Evolutionary conservation across 2,888 invertebrate species (phyloP).

Genomic region (Xanthia togata): DNA sequence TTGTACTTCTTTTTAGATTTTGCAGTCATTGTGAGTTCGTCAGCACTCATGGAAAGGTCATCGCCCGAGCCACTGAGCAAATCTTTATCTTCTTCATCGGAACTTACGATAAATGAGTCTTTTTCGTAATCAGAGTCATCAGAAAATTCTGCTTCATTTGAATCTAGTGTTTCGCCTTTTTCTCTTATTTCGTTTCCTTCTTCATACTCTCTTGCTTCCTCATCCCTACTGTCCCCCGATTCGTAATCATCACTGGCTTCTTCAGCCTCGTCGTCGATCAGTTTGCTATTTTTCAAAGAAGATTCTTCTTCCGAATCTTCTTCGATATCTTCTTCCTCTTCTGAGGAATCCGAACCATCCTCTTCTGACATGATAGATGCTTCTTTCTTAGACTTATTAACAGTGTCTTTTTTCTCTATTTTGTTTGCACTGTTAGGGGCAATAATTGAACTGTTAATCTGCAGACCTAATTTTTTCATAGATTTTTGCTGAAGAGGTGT

Average conservation of each 20-base stretch:
- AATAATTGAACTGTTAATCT: slow-evolving; percentile 80
- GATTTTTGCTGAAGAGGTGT: slow-evolving; percentile 83
- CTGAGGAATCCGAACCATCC: slow-evolving; percentile 54
- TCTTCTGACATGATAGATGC: slow-evolving; percentile 44
- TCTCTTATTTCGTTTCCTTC: slow-evolving; percentile 87
- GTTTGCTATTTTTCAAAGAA: slow-evolving; percentile 67
- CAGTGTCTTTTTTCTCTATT: slow-evolving; percentile 51
- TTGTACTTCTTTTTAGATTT: slow-evolving; percentile 86
- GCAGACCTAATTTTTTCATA: slow-evolving; percentile 73
- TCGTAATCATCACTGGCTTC: slow-evolving; percentile 85
- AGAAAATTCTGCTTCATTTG: slow-evolving; percentile 82
- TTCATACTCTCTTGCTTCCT: slow-evolving; percentile 86
- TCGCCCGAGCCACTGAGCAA: slow-evolving; percentile 85
- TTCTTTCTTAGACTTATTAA: slow-evolving; percentile 57
- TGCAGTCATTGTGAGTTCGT: slow-evolving; percentile 83
- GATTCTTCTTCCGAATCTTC: slow-evolving; percentile 72
- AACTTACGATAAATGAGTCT: slow-evolving; percentile 90
- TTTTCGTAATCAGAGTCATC: slow-evolving; percentile 87
- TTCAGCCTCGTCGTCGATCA: slow-evolving; percentile 82
- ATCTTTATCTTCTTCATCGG: slow-evolving; percentile 85
- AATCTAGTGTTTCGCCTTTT: slow-evolving; percentile 89
- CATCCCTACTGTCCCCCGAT: slow-evolving; percentile 88
- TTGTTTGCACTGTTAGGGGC: slow-evolving; percentile 67
- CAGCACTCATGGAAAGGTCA: slow-evolving; percentile 84
- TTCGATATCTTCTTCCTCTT: slow-evolving; percentile 66